A percentile compares a stretch with the other conserved stretches of the same genome.
These are phyloP conservation scores for Cyrtorhinus lividipennis DNA, from an alignment of 1,140 invertebrate species.

Conservation along the genomic window DNA sequence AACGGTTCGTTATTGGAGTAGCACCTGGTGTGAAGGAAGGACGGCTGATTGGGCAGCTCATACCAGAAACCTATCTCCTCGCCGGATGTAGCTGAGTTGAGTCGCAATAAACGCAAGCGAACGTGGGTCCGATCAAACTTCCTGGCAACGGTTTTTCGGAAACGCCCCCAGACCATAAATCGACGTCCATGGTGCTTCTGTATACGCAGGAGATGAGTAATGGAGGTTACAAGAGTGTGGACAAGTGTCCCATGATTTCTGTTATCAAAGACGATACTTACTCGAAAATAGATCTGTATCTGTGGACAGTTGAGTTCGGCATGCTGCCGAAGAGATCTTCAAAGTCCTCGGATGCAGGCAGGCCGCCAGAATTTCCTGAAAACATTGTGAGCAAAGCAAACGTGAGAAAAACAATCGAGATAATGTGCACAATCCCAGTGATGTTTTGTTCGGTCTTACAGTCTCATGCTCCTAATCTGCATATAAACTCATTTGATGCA, in stretches of 20 bases:
- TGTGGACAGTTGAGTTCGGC: constrained; percentile 71
- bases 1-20: neutral
- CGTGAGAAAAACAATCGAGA: too few relatives aligned
- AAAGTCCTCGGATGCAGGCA: constrained; percentile 60
- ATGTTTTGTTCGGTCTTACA: too few relatives aligned
- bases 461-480: too few relatives aligned
- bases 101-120: constrained; percentile 92
- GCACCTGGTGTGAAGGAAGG: constrained; percentile 65
- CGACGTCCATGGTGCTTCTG: constrained; percentile 69
- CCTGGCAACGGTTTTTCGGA: constrained; percentile 67
- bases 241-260: too few relatives aligned
- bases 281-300: constrained; percentile 61
- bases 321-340: constrained; percentile 74
- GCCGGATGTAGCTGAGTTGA: constrained; percentile 79
- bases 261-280: too few relatives aligned
- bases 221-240: too few relatives aligned
- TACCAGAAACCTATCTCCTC: constrained; percentile 89
- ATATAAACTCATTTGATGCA: too few relatives aligned
- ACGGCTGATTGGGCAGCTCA: constrained; percentile 68
- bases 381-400: too few relatives aligned
- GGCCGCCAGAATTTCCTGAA: constrained; percentile 72
- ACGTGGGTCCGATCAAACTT: constrained; percentile 84
- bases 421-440: too few relatives aligned
- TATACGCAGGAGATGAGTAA: too few relatives aligned
- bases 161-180: constrained; percentile 86